A percentile compares a stretch with the other conserved stretches of the same genome.
phyloP scores from a whole-genome alignment of 1,140 invertebrate species.

The Drosophila pruinosa region DNA sequence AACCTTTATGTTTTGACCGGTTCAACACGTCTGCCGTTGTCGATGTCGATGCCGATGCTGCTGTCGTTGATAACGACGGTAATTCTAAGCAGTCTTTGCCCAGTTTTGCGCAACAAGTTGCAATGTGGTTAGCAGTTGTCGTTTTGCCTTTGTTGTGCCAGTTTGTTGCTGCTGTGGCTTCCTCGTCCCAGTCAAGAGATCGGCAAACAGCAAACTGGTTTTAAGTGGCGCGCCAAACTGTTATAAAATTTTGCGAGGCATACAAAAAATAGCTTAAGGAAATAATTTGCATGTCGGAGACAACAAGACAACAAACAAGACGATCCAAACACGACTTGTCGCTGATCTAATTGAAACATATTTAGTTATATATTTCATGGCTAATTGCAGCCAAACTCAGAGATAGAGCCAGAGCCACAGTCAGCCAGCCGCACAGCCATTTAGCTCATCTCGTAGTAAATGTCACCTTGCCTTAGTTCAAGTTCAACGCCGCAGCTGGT shows the following conservation, averaged over 20 bases:
- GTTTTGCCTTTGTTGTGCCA: constrained; percentile 34
- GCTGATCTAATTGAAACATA: constrained; percentile 58
- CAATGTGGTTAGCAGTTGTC: constrained; percentile 47
- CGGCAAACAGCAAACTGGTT: constrained; percentile 58
- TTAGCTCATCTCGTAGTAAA: constrained; percentile 41
- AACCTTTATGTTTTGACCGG: constrained; percentile 70
- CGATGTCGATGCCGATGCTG: neutral
- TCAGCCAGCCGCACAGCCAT: constrained; percentile 16
- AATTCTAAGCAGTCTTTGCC: constrained; percentile 48
- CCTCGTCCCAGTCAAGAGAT: constrained; percentile 43
- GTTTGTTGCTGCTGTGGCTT: constrained; percentile 48
- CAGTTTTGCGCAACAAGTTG: constrained; percentile 53
- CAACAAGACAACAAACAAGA: neutral
- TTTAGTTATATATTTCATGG: constrained; percentile 29
- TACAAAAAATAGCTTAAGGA: constrained; percentile 61
- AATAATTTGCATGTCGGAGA: constrained; percentile 68
- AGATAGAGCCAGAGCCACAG: neutral
- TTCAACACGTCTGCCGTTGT: constrained; percentile 53
- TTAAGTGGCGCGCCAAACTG: constrained; percentile 43
- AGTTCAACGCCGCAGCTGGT: constrained; percentile 62
- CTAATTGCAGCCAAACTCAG: constrained; percentile 61
- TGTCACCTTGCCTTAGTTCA: constrained; percentile 51
- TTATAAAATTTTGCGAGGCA: constrained; percentile 37
- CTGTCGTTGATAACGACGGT: constrained; percentile 48
- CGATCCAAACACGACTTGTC: constrained; percentile 1